Conservation (phyloP, 2,888 invertebrate species). For the Tanytarsus gracilentus region DNA sequence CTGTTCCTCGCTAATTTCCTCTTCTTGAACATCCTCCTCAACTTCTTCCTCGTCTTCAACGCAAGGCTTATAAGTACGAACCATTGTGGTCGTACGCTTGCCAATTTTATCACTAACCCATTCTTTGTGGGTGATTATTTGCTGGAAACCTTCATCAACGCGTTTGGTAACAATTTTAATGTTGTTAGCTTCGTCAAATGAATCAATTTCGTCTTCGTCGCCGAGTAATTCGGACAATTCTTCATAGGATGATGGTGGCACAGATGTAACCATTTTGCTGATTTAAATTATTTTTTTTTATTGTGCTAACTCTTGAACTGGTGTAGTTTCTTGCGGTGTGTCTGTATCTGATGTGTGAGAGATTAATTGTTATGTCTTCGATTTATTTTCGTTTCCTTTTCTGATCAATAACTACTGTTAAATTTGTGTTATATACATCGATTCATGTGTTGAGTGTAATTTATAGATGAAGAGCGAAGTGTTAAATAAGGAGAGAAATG, state of each 20-base stretch:
- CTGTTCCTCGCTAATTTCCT: slow-evolving; percentile 12
- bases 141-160: slow-evolving; percentile 23
- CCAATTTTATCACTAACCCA: slow-evolving; percentile 25
- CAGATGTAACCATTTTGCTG: slow-evolving; percentile 9
- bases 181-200: slow-evolving; percentile 17
- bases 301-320: background rate
- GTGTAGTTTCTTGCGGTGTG: background rate
- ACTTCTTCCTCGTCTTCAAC: slow-evolving; percentile 26
- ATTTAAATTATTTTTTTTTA: background rate
- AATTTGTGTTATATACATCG: too few relatives aligned
- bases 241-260: slow-evolving; percentile 20
- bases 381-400: slow-evolving; percentile 24
- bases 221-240: slow-evolving; percentile 22
- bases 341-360: background rate
- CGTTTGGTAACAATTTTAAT: slow-evolving; percentile 20
- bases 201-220: slow-evolving; percentile 21
- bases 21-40: slow-evolving; percentile 27
- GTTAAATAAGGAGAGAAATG: background rate
- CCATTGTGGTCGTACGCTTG: slow-evolving; percentile 19
- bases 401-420: too few relatives aligned
- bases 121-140: slow-evolving; percentile 27
- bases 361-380: too few relatives aligned
- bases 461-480: too few relatives aligned
- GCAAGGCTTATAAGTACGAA: slow-evolving; percentile 15
- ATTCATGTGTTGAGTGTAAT: too few relatives aligned